Conservation (phyloP, 2,888 invertebrate genomes). For the Chorisops tibialis region DNA sequence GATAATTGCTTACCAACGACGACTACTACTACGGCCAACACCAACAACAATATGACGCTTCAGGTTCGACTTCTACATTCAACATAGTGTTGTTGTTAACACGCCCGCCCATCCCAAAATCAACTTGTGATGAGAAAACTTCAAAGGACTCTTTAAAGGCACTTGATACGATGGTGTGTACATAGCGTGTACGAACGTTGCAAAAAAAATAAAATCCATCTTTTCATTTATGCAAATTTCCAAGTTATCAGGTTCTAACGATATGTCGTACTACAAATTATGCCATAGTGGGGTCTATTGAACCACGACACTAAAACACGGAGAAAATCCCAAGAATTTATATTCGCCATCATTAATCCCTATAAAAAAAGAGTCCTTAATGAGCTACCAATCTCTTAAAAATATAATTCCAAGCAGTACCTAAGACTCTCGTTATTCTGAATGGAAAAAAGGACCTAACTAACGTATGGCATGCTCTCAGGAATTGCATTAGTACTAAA, state of each 20-base stretch:
- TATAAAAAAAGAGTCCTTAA: too few species aligned
- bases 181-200: neutral
- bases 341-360: too few species aligned
- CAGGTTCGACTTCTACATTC: neutral
- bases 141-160: conserved; percentile 21
- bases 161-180: too few species aligned
- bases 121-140: conserved; percentile 19
- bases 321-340: too few species aligned
- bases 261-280: too few species aligned
- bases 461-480: conserved; percentile 20
- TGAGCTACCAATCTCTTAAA: too few species aligned
- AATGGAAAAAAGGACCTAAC: too few species aligned
- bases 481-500: conserved; percentile 34
- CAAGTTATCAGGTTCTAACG: too few species aligned
- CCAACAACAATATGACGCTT: neutral
- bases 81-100: conserved; percentile 24
- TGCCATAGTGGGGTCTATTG: too few species aligned
- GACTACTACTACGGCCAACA: neutral
- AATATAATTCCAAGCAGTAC: too few species aligned
- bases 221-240: conserved; percentile 27
- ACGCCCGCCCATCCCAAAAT: conserved; percentile 16
- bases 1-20: conserved; percentile 31
- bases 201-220: conserved; percentile 14
- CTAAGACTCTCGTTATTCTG: too few species aligned
- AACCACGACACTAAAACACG: too few species aligned